These are phyloP conservation scores for Rugalucina vietnamica DNA, from an alignment of 2,888 invertebrate species.

Conservation along the genomic window DNA sequence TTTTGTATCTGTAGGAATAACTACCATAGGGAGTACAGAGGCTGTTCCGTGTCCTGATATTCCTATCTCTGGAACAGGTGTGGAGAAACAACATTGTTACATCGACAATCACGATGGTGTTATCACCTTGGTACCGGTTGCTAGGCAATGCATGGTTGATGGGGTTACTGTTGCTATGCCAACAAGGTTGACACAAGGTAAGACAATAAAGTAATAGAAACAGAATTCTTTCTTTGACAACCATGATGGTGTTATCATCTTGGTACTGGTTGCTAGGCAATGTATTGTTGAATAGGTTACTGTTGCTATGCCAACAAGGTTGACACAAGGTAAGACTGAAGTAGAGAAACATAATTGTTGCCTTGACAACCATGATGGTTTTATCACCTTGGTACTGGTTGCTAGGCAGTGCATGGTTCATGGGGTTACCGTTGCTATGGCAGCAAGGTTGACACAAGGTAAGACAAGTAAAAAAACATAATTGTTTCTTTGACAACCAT, in stretches of 20 bases:
- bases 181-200: constrained; percentile 92
- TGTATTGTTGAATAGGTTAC: constrained; percentile 90
- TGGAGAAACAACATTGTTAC: constrained; percentile 93
- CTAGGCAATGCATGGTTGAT: constrained; percentile 90
- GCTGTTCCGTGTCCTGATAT: constrained; percentile 90
- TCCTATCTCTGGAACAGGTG: constrained; percentile 93
- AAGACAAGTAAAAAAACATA: constrained; percentile 89
- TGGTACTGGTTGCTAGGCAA: constrained; percentile 90
- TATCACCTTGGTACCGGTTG: constrained; percentile 92
- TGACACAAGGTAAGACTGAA: constrained; percentile 93
- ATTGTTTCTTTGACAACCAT: constrained; percentile 93
- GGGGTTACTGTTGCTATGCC: constrained; percentile 89
- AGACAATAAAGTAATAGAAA: too few relatives aligned
- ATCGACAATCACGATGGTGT: constrained; percentile 92
- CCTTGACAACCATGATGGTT: constrained; percentile 88
- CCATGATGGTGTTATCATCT: constrained; percentile 91
- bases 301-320: constrained; percentile 89
- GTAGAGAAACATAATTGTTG: constrained; percentile 93
- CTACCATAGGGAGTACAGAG: constrained; percentile 90
- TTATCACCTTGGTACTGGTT: background rate
- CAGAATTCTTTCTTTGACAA: constrained; percentile 95
- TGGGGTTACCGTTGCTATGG: background rate
- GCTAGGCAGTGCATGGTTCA: background rate
- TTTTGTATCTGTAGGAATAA: constrained; percentile 87
- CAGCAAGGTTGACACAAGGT: background rate